Evolutionary conservation across 2,888 invertebrate genomes (phyloP), one percentile per base, ranked within the genome.

Genomic region (Pollenia griseotomentosa): DNA sequence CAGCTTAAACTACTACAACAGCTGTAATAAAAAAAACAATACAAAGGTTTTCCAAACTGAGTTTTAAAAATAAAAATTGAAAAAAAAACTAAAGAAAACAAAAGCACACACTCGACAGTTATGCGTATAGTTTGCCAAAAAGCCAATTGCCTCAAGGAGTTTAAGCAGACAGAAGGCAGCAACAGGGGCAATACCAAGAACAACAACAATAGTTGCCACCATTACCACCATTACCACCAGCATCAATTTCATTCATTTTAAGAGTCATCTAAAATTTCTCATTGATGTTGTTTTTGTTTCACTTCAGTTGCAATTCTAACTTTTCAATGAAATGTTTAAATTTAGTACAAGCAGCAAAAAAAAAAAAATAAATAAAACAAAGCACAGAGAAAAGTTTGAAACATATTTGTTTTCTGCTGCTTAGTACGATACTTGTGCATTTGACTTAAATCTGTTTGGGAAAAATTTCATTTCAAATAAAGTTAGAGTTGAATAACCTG

Each of bases 111-210:
- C 71, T 80, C 61, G 70, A 81, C 77, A 81, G 71, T 83, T 73
- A 70, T 87, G 71, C 66, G 80, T 81, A 53, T 46, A 73, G 80
- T 81, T 83, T 80, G 78, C 66, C 86, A 77, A 81, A 83, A 87
- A 87, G 86, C 66, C 86, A 87, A 83, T 81, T 81, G 75, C 80
- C 77, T 78, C 66, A 83, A 87, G 71, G 55, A 83, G 75, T 65
- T 75, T 14, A 16, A 19, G 65, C 59, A 79, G 71, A 75, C 74
- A 80, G 57, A 23, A 70, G 70, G 71, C 59, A 55, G 59, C 73
- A 70, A 61, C 16, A 51, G 68, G 59, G 55, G 44, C 51, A 66
- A 55, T 33, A 55, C 16, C 57, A 74, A 63, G 2, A 63, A 46
- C 80, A 65, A 57, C 12, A 53, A 48, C 57, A 65, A 59, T 57